Evolutionary conservation across 2,113 vertebrate species (phyloP).

Genomic region (Cebidichthys violaceus): DNA sequence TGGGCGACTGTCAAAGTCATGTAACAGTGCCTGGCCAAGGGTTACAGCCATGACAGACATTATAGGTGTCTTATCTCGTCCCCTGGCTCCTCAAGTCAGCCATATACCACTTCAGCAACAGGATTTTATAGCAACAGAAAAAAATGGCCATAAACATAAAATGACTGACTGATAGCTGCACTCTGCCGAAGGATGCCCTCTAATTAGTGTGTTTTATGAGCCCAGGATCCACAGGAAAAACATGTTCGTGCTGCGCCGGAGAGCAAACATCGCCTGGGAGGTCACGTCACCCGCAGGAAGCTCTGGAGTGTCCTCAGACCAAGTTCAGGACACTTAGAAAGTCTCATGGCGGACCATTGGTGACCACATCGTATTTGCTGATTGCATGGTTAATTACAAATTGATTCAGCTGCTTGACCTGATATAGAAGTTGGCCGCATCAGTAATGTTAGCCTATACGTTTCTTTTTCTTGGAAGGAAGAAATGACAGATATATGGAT

Average conservation of each 20-base stretch:
- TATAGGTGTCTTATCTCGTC: conserved; percentile 72
- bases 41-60: conserved; percentile 56
- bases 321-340: conserved; percentile 54
- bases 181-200: conserved; percentile 71
- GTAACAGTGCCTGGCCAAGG: conserved; percentile 61
- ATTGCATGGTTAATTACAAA: conserved; percentile 34
- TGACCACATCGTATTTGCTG: conserved; percentile 28
- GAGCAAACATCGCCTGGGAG: conserved; percentile 74
- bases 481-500: not conserved
- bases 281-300: conserved; percentile 47
- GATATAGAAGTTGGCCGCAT: not conserved
- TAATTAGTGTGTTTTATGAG: conserved; percentile 77
- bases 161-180: conserved; percentile 76
- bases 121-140: conserved; percentile 63
- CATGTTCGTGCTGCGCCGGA: conserved; percentile 58
- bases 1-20: conserved; percentile 49
- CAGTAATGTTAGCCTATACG: not conserved
- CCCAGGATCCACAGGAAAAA: conserved; percentile 70
- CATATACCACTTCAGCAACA: conserved; percentile 43
- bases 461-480: not conserved
- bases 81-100: conserved; percentile 50
- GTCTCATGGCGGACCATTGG: conserved; percentile 21
- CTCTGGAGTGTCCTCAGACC: conserved; percentile 49
- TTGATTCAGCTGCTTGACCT: not conserved
- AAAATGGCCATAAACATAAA: conserved; percentile 74